Conservation (phyloP, 2,888 invertebrate genomes). For the Cosmia pyralina region DNA sequence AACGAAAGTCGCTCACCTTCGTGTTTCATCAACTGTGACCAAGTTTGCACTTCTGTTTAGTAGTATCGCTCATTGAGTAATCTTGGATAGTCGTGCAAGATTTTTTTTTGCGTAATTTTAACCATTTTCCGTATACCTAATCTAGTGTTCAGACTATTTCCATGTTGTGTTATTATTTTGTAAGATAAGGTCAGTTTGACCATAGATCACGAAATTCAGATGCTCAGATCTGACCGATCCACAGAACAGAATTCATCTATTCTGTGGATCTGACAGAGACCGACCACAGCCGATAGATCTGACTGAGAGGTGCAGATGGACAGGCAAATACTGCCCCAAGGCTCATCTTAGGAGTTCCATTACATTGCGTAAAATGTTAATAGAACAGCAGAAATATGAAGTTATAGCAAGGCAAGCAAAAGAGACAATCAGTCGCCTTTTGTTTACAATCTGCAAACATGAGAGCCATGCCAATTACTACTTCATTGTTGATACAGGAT, state of each 20-base stretch:
- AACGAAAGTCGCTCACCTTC: constrained; percentile 64
- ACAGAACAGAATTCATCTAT: too few relatives aligned
- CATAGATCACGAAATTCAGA: background rate
- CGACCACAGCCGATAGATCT: too few relatives aligned
- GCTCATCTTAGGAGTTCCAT: background rate
- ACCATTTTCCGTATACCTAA: background rate
- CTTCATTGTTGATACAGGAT: constrained; percentile 23
- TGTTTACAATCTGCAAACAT: background rate
- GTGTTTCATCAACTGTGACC: constrained; percentile 62
- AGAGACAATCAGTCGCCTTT: background rate
- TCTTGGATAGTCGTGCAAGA: constrained; percentile 27
- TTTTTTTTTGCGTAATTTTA: constrained; percentile 14
- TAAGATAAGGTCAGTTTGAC: background rate
- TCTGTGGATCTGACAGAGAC: too few relatives aligned
- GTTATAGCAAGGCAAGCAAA: background rate
- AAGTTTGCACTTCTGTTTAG: constrained; percentile 41
- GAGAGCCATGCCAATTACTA: background rate
- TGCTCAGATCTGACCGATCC: too few relatives aligned
- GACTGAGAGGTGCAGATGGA: background rate
- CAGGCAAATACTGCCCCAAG: background rate
- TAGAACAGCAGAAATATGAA: background rate
- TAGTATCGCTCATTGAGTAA: constrained; percentile 40
- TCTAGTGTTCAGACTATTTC: background rate
- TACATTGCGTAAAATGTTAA: background rate
- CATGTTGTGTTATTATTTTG: background rate